A percentile compares a stretch with the other conserved stretches of the same genome.
Evolutionary conservation across 2,888 invertebrate genomes (phyloP).

Genomic region (Cheiracanthium punctorium): DNA sequence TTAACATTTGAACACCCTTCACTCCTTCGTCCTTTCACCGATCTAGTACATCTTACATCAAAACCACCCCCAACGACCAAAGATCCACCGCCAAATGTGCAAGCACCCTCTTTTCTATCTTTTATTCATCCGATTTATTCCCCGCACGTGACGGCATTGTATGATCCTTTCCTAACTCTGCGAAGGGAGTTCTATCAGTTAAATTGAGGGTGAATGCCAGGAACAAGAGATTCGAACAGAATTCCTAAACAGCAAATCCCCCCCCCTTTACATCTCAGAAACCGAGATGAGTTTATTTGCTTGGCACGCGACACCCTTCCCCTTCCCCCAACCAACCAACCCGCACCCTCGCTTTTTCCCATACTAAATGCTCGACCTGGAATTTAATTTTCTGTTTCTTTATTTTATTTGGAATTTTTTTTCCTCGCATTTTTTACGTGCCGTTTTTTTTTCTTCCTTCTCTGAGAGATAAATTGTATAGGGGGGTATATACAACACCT

Average conservation of each 20-base stretch:
- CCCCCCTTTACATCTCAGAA: neutral
- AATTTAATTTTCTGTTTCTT: constrained; percentile 42
- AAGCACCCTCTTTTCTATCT: neutral
- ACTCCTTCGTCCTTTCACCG: too few species aligned
- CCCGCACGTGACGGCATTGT: constrained; percentile 32
- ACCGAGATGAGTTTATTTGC: constrained; percentile 56
- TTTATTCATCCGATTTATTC: constrained; percentile 28
- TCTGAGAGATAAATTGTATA: too few species aligned
- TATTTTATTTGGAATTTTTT: neutral
- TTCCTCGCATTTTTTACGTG: neutral
- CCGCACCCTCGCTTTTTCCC: neutral
- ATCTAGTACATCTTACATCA: too few species aligned
- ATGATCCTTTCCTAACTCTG: neutral
- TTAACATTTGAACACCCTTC: too few species aligned
- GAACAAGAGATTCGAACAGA: constrained; percentile 30
- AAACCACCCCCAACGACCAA: too few species aligned
- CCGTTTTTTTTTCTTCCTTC: too few species aligned
- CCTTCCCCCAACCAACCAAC: too few species aligned
- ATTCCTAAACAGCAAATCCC: constrained; percentile 36
- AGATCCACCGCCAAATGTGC: neutral
- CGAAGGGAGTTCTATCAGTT: constrained; percentile 32
- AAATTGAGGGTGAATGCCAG: constrained; percentile 63
- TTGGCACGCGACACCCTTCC: neutral
- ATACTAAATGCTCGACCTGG: constrained; percentile 29
- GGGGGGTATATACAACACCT: too few species aligned